Conservation (phyloP, 2,797 vertebrate genomes). For the Delichon dasypus region DNA sequence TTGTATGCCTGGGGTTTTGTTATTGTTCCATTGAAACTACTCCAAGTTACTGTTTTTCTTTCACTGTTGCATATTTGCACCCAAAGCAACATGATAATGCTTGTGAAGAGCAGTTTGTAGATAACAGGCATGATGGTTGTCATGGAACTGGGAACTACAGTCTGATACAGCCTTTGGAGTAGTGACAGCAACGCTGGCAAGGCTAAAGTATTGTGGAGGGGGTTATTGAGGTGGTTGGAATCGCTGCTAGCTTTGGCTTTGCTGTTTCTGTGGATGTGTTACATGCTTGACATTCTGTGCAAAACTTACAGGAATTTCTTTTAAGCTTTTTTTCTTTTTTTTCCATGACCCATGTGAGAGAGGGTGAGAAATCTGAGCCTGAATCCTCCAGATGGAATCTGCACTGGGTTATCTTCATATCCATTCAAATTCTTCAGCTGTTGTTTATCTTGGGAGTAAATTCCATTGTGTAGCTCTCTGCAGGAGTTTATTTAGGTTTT, state of each 20-base stretch:
- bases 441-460: not conserved
- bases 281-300: not conserved
- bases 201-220: not conserved
- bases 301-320: not conserved
- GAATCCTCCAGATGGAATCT: not conserved
- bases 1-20: not conserved
- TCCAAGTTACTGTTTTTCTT: not conserved
- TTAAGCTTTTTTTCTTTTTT: not conserved
- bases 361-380: not conserved
- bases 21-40: not conserved
- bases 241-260: not conserved
- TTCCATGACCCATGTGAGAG: not conserved
- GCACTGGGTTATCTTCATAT: not conserved
- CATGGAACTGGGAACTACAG: not conserved
- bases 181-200: not conserved
- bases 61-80: accelerated
- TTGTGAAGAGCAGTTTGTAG: not conserved
- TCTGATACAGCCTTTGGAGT: not conserved
- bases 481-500: not conserved
- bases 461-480: not conserved
- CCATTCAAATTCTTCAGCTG: not conserved
- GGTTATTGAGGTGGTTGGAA: not conserved
- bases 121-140: accelerated
- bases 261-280: not conserved
- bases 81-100: not conserved